phyloP scores from a whole-genome alignment of 2,888 invertebrate species.

The Helleia helle region DNA sequence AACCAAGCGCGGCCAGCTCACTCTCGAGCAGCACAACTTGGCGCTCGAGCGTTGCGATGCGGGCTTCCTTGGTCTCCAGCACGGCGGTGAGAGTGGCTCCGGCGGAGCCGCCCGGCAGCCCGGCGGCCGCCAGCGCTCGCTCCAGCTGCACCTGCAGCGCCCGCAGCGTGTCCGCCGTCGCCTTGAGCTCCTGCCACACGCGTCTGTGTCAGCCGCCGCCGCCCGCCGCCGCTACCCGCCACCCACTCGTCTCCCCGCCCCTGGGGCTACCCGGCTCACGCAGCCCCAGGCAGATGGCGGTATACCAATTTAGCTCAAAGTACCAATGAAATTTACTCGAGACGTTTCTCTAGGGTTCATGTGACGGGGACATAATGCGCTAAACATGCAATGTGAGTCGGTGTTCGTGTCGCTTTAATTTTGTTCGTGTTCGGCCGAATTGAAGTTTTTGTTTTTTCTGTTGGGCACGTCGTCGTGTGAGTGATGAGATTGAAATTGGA shows the following conservation, averaged over 20 bases:
- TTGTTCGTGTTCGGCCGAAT: constrained; percentile 53
- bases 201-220: constrained; percentile 42
- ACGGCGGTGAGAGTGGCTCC: constrained; percentile 84
- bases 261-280: constrained; percentile 40
- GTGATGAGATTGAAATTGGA: constrained; percentile 36
- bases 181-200: constrained; percentile 83
- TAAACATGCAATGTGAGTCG: constrained; percentile 70
- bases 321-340: constrained; percentile 55
- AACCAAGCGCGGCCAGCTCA: constrained; percentile 76
- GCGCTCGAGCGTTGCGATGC: constrained; percentile 90
- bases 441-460: constrained; percentile 30
- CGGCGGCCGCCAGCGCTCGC: constrained; percentile 78
- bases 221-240: constrained; percentile 35
- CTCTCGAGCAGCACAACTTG: constrained; percentile 86
- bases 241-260: constrained; percentile 35
- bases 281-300: constrained; percentile 54
- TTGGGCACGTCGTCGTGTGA: constrained; percentile 41
- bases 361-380: constrained; percentile 68
- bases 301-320: constrained; percentile 49
- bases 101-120: constrained; percentile 70
- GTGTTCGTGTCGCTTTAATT: constrained; percentile 50
- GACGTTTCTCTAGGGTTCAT: constrained; percentile 64
- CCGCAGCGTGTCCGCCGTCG: constrained; percentile 88
- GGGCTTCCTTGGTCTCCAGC: constrained; percentile 89
- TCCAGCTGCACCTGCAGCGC: constrained; percentile 86